Evolutionary conservation across 1,140 invertebrate genomes (phyloP).

Genomic region (Colletes latitarsis): DNA sequence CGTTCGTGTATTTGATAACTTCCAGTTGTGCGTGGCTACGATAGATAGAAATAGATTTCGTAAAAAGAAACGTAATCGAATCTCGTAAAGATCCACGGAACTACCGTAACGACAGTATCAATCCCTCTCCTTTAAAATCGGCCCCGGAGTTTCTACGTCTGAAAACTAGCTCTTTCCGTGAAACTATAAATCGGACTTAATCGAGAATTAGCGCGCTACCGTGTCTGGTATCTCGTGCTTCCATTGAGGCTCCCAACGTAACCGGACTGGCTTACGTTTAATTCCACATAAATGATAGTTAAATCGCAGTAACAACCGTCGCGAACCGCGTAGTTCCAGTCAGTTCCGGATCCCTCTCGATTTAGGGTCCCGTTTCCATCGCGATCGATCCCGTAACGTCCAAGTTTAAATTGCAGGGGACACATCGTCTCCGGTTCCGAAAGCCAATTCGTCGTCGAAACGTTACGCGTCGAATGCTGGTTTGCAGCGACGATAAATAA

Average conservation of each 20-base stretch:
- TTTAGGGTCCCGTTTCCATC: conserved; percentile 24
- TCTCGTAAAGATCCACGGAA: too few species aligned
- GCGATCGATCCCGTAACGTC: background rate
- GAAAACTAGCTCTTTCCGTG: conserved; percentile 7
- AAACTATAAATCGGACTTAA: conserved; percentile 67
- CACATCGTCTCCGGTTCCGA: too few species aligned
- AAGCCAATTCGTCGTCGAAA: background rate
- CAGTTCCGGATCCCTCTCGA: background rate
- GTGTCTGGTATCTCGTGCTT: conserved; percentile 45
- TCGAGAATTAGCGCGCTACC: conserved; percentile 55
- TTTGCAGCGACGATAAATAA: background rate
- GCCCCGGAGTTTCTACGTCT: background rate
- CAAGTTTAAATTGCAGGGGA: background rate
- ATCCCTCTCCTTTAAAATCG: background rate
- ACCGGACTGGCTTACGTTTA: conserved; percentile 60
- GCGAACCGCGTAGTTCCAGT: background rate
- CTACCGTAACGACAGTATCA: too few species aligned
- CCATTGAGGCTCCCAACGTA: conserved; percentile 37
- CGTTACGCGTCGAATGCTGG: background rate
- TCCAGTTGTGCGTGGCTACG: too few species aligned
- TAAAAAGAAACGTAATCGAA: too few species aligned
- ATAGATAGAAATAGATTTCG: too few species aligned
- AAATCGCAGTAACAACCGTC: conserved; percentile 51
- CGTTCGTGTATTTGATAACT: too few species aligned
- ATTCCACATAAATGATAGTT: conserved; percentile 65